phyloP scores from a whole-genome alignment of 2,113 vertebrate species.

The Grus americana region DNA sequence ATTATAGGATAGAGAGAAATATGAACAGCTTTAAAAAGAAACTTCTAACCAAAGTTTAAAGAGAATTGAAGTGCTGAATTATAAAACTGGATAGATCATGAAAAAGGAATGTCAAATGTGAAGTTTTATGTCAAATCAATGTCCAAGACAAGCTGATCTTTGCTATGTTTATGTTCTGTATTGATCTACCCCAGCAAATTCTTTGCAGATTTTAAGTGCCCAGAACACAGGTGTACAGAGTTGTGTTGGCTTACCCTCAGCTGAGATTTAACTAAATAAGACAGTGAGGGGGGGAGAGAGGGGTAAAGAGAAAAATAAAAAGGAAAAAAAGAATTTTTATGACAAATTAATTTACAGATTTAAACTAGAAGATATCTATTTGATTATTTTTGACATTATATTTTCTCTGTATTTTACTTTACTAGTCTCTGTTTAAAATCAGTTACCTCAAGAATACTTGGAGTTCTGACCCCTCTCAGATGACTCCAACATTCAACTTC shows the following conservation, averaged over 20 bases:
- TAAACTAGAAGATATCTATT: neutral
- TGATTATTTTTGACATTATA: neutral
- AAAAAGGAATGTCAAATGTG: slow-evolving; percentile 42
- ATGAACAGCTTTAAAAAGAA: neutral
- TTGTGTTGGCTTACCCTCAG: neutral
- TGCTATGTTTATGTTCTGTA: slow-evolving; percentile 36
- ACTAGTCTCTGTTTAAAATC: neutral
- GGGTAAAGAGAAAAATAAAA: no score
- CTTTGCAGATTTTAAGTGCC: neutral
- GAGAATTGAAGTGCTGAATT: slow-evolving; percentile 27
- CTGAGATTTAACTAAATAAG: neutral
- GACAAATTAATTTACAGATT: neutral
- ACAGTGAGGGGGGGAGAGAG: neutral
- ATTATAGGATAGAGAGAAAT: neutral
- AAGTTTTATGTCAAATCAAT: slow-evolving; percentile 49
- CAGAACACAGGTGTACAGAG: neutral
- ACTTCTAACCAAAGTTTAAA: neutral
- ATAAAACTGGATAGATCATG: slow-evolving; percentile 41
- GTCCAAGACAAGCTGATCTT: slow-evolving; percentile 30
- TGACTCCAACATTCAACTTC: neutral
- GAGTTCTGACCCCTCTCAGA: neutral
- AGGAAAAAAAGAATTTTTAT: neutral
- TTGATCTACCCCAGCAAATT: slow-evolving; percentile 44
- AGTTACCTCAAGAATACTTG: neutral
- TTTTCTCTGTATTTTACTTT: neutral